phyloP scores from a whole-genome alignment of 2,888 invertebrate species.

The Nematopogon swammerdamellus region DNA sequence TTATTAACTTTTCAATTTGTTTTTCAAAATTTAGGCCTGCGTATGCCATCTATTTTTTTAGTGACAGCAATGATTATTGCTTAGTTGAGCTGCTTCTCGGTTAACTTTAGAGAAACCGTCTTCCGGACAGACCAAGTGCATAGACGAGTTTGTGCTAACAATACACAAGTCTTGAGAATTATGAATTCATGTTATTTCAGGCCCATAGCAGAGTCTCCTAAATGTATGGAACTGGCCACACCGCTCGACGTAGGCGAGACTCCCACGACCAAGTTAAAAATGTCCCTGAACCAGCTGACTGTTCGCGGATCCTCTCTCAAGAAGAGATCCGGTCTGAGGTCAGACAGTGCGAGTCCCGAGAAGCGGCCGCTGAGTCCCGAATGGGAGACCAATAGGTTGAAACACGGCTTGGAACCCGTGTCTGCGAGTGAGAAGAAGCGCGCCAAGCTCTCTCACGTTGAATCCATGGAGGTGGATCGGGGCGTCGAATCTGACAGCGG shows the following conservation, averaged over 20 bases:
- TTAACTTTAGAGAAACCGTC: not conserved
- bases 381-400: constrained; percentile 22
- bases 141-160: no score
- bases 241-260: not conserved
- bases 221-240: not conserved
- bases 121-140: not conserved
- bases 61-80: not conserved
- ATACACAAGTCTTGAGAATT: no score
- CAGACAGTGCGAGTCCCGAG: constrained; percentile 20
- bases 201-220: not conserved
- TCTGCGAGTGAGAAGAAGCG: constrained; percentile 16
- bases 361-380: not conserved
- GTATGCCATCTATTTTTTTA: no score
- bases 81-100: not conserved
- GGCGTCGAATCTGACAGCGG: not conserved
- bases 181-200: no score
- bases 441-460: not conserved
- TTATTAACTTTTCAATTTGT: no score
- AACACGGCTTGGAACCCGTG: constrained; percentile 20
- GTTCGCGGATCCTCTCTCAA: not conserved
- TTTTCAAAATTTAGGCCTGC: no score
- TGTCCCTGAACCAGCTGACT: not conserved
- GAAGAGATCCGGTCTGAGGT: constrained; percentile 22
- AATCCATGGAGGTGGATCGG: not conserved
- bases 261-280: not conserved